Evolutionary conservation across 2,888 invertebrate species (phyloP), one percentile per base, ranked within the genome.

Genomic region (Eumerus sabulonum): DNA sequence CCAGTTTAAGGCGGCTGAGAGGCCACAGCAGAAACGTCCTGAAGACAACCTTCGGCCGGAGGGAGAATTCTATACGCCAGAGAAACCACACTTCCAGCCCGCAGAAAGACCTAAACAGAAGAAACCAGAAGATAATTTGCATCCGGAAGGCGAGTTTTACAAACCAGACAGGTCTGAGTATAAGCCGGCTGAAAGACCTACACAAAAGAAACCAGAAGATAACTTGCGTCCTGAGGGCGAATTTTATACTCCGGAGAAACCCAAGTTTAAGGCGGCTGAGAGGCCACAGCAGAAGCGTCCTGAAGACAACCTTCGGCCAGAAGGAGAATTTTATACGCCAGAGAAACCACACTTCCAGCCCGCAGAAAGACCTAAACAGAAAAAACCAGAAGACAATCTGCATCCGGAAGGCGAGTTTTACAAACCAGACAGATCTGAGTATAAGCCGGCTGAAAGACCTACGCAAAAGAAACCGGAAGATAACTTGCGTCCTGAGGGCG

Each of bases 401-500:
- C 87, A 86, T 81, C 90, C 91, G 0, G 92, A 92, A 84, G 92
- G 92, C 1, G 90, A 92, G 4, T 91, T 90, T 19, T 82, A 86
- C 11, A 57, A 71, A 88, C 92, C 91, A 0, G 88, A 88, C 53
- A 90, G 89, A 70, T 87, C 90, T 0, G 83, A 87, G 48, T 91
- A 88, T 84, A 86, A 85, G 9, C 91, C 92, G 0, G 92, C 89
- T 40, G 92, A 92, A 72, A 84, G 89, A 44, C 88, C 86, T 0
- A 13, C 27, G 0, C 90, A 89, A 0, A 89, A 88, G 44, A 44
- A 86, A 47, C 91, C 90, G 0, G 86, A 89, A 13, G 93, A 93
- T 81, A 92, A 93, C 84, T 82, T 93, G 0, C 87, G 85, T 45
- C 91, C 92, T 0, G 92, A 93, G 83, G 91, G 93, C 0, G 91